Percentiles rank a stretch among this genome's conserved stretches.
These are phyloP conservation scores for Heliconius ismenius DNA, from an alignment of 2,888 invertebrate species.

Conservation along the genomic window DNA sequence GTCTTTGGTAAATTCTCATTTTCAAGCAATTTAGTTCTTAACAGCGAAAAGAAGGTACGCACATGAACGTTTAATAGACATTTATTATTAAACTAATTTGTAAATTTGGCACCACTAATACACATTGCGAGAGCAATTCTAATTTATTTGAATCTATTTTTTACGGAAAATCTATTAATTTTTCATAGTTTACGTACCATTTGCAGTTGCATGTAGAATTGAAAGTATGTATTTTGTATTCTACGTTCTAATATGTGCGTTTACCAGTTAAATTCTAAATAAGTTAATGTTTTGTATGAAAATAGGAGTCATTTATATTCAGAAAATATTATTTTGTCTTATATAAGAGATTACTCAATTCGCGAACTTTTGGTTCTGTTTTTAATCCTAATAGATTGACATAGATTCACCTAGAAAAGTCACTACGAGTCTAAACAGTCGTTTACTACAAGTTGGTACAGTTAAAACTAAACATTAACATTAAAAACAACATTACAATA, in stretches of 20 bases:
- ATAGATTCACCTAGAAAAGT: slow-evolving; percentile 68
- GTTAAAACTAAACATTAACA: slow-evolving; percentile 56
- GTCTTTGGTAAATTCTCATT: slow-evolving; percentile 28
- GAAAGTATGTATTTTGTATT: slow-evolving; percentile 48
- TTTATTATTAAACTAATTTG: slow-evolving; percentile 41
- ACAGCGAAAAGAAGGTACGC: slow-evolving; percentile 28
- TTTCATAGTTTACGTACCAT: slow-evolving; percentile 49
- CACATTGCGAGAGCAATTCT: slow-evolving; percentile 33
- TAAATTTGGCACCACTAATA: slow-evolving; percentile 69
- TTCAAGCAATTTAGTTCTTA: slow-evolving; percentile 1
- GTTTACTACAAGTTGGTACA: slow-evolving; percentile 63
- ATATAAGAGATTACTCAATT: slow-evolving; percentile 67
- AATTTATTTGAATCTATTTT: slow-evolving; percentile 34
- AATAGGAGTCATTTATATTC: slow-evolving; percentile 76
- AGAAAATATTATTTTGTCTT: slow-evolving; percentile 74
- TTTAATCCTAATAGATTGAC: slow-evolving; percentile 60
- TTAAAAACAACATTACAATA: slow-evolving; percentile 53
- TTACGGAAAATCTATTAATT: slow-evolving; percentile 48
- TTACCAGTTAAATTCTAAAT: slow-evolving; percentile 71
- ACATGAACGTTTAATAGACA: slow-evolving; percentile 24
- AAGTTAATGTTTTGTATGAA: slow-evolving; percentile 75
- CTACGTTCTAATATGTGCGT: slow-evolving; percentile 72
- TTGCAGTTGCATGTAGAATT: slow-evolving; percentile 48
- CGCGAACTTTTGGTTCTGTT: slow-evolving; percentile 69
- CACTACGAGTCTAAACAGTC: slow-evolving; percentile 72